These are phyloP conservation scores for Tipula lateralis DNA, from an alignment of 2,888 invertebrate genomes.

Conservation along the genomic window DNA sequence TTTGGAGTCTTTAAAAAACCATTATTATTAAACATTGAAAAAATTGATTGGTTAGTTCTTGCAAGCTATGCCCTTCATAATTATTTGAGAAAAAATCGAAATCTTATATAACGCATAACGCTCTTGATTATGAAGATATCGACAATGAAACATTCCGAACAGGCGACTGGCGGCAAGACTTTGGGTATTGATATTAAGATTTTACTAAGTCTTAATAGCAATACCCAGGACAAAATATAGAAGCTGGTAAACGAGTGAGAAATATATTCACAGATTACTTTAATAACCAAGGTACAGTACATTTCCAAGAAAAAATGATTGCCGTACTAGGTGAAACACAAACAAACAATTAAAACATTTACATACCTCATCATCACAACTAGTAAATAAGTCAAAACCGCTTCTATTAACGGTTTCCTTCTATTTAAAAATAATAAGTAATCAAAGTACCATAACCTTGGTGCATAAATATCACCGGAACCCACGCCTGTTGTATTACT, in stretches of 20 bases:
- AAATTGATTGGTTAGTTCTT: not conserved
- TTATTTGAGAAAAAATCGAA: not conserved
- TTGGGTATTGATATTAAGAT: no score
- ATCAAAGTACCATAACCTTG: not conserved
- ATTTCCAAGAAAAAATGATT: not conserved
- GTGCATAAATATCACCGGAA: not conserved
- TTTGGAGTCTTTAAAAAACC: not conserved
- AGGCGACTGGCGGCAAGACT: not conserved
- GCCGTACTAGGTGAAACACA: not conserved
- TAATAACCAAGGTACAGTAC: not conserved
- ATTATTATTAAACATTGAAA: not conserved
- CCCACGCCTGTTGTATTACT: not conserved
- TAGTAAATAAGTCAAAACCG: not conserved
- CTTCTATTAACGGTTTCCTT: not conserved
- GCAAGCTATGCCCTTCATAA: not conserved
- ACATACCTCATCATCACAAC: not conserved
- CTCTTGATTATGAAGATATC: conserved; percentile 15
- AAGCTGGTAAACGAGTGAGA: not conserved
- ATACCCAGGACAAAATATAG: conserved; percentile 3
- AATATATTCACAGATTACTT: conserved; percentile 3
- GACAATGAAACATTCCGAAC: not conserved
- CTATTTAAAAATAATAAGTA: not conserved
- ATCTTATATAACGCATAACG: not conserved
- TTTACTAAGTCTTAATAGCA: not conserved
- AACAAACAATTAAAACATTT: not conserved